Evolutionary conservation across 2,888 invertebrate species (phyloP).

Genomic region (Dicycla oo): DNA sequence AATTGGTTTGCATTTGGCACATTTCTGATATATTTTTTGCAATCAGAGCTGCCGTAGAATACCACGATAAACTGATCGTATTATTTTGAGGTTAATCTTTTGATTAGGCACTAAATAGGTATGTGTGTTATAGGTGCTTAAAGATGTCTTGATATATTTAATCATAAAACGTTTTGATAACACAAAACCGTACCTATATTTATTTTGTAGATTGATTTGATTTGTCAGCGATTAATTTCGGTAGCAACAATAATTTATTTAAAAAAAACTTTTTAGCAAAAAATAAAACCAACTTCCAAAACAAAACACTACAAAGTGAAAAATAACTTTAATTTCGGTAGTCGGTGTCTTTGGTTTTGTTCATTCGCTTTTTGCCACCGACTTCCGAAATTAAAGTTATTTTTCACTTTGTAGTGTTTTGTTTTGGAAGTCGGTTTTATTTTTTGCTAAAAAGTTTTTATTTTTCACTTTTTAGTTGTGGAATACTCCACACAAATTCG

Average conservation of each 20-base stretch:
- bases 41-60: slow-evolving; percentile 17
- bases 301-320: too few species aligned
- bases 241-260: slow-evolving; percentile 10
- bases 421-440: too few species aligned
- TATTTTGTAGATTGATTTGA: slow-evolving; percentile 33
- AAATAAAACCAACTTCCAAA: too few species aligned
- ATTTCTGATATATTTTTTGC: slow-evolving; percentile 2
- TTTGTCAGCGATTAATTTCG: slow-evolving; percentile 17
- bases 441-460: too few species aligned
- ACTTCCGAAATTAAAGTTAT: too few species aligned
- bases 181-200: not conserved
- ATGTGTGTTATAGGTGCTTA: not conserved
- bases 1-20: not conserved
- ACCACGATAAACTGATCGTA: slow-evolving; percentile 1
- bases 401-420: too few species aligned
- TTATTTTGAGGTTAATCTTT: slow-evolving; percentile 25
- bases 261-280: too few species aligned
- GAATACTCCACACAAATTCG: too few species aligned
- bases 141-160: slow-evolving; percentile 9
- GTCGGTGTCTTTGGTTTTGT: too few species aligned
- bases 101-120: slow-evolving; percentile 16
- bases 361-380: too few species aligned
- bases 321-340: too few species aligned
- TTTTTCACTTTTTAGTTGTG: too few species aligned
- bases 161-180: slow-evolving; percentile 30